Evolutionary conservation across 2,888 invertebrate species (phyloP).

Genomic region (Apamea crenata): DNA sequence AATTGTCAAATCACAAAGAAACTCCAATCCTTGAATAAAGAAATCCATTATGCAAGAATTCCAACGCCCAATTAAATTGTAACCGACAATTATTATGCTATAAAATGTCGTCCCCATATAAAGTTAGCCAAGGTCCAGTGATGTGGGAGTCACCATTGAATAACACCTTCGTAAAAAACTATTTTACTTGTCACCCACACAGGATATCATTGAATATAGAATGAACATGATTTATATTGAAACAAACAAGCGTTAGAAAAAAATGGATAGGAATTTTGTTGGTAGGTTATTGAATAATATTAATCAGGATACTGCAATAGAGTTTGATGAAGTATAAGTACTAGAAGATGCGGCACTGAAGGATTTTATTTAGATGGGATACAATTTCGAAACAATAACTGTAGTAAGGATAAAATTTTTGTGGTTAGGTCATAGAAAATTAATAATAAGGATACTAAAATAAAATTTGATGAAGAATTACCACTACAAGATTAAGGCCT

Average conservation of each 20-base stretch:
- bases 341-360: neutral
- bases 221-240: slow-evolving; percentile 56
- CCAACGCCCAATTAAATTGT: slow-evolving; percentile 77
- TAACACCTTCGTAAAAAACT: slow-evolving; percentile 73
- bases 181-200: slow-evolving; percentile 80
- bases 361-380: neutral
- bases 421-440: neutral
- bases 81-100: slow-evolving; percentile 79
- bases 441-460: neutral
- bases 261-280: slow-evolving; percentile 5
- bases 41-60: slow-evolving; percentile 66
- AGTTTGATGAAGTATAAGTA: neutral
- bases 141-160: slow-evolving; percentile 84
- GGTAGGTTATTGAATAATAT: neutral
- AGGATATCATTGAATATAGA: slow-evolving; percentile 61
- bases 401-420: neutral
- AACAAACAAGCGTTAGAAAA: slow-evolving; percentile 55
- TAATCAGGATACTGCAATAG: neutral
- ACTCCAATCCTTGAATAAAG: slow-evolving; percentile 46
- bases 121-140: slow-evolving; percentile 78
- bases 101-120: slow-evolving; percentile 79
- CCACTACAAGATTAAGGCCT: neutral
- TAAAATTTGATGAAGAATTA: neutral
- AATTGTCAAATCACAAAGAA: slow-evolving; percentile 33
- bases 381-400: neutral